These are phyloP conservation scores for Pecten maximus DNA, from an alignment of 2,888 invertebrate species.

Conservation along the genomic window DNA sequence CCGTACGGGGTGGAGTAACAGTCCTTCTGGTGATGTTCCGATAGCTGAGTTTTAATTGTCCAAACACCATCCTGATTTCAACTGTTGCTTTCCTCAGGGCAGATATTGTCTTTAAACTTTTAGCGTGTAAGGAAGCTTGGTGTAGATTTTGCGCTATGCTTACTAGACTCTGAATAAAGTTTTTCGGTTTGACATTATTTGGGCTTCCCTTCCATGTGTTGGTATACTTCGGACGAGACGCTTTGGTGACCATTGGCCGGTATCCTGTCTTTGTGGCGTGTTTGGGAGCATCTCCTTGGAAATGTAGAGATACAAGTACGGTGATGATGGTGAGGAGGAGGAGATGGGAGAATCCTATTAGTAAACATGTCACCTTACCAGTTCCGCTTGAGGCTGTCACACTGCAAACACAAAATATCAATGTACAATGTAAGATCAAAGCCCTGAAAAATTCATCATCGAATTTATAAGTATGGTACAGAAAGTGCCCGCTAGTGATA, in stretches of 20 bases:
- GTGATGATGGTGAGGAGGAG: neutral
- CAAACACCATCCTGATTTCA: neutral
- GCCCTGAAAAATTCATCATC: too few species aligned
- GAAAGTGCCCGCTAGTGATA: too few species aligned
- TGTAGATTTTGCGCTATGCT: neutral
- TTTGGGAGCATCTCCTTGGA: neutral
- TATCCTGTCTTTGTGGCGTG: neutral
- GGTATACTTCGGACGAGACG: neutral
- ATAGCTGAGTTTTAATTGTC: neutral
- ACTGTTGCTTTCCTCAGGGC: neutral
- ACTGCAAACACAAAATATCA: neutral
- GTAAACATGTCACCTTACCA: neutral
- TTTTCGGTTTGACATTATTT: neutral
- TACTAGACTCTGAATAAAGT: neutral
- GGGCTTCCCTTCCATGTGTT: neutral
- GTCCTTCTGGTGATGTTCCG: neutral
- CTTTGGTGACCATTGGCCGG: neutral
- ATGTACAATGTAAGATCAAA: too few species aligned
- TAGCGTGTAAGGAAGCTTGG: neutral
- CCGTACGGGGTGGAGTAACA: neutral
- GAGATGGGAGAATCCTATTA: neutral
- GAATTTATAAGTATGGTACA: too few species aligned
- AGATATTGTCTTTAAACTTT: constrained; percentile 15
- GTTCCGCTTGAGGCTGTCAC: neutral
- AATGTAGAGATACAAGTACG: neutral